phyloP scores from a whole-genome alignment of 64 coral and sea anemone genomes.

The Stylophora pistillata region DNA sequence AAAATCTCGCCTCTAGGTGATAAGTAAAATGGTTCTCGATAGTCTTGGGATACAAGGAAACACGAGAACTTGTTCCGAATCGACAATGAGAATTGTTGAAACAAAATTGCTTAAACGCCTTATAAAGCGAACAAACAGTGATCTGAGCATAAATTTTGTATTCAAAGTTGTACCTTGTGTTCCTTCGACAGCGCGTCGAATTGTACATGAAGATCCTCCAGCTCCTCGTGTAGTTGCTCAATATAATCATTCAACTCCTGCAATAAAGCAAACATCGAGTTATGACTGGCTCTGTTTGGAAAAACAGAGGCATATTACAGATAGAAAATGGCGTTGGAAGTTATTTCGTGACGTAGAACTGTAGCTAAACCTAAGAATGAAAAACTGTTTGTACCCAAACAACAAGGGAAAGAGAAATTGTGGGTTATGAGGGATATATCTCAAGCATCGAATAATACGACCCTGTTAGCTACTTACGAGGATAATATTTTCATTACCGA shows the following conservation, averaged over 20 bases:
- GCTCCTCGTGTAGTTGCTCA: constrained; percentile 83
- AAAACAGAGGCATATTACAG: background rate
- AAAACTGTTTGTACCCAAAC: background rate
- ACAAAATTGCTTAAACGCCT: background rate
- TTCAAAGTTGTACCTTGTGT: constrained; percentile 57
- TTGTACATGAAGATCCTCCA: constrained; percentile 83
- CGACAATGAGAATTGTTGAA: background rate
- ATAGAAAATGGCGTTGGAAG: background rate
- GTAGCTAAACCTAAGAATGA: background rate
- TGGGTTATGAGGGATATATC: background rate
- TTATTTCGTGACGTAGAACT: background rate
- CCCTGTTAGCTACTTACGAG: background rate
- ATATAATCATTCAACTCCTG: constrained; percentile 76
- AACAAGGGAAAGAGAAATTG: background rate
- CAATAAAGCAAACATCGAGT: background rate
- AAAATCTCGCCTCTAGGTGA: no score
- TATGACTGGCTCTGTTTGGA: background rate
- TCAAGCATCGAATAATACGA: background rate
- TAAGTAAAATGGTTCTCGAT: no score
- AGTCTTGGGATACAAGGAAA: no score
- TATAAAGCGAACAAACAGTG: no score
- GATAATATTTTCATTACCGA: background rate
- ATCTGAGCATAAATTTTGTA: no score
- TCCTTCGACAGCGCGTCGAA: constrained; percentile 82
- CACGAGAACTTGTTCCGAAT: no score